phyloP scores from a whole-genome alignment of 2,797 vertebrate genomes.

The Alauda arvensis region DNA sequence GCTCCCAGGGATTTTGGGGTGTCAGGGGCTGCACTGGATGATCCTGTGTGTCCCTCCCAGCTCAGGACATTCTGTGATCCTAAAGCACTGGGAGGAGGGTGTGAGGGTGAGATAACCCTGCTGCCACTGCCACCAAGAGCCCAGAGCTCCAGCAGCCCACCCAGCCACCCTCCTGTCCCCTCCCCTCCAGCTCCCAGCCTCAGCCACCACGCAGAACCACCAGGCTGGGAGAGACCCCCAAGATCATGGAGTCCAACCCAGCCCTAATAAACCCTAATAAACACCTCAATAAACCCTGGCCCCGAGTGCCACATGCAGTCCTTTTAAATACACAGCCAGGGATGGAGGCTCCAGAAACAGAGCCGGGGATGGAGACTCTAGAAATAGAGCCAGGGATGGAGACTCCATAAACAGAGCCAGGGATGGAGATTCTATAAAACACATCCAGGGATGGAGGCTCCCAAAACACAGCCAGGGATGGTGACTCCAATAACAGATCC shows the following conservation, averaged over 20 bases:
- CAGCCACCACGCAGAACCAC: neutral
- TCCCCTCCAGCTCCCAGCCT: neutral
- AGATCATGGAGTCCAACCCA: neutral
- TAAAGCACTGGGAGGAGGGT: fast-evolving
- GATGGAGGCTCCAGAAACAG: no score
- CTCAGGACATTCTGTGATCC: neutral
- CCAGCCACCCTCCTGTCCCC: fast-evolving
- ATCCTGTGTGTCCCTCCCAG: neutral
- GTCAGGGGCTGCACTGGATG: neutral
- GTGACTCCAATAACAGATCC: neutral
- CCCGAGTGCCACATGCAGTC: neutral
- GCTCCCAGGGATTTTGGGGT: neutral
- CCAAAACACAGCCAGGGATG: neutral
- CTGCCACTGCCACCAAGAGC: neutral
- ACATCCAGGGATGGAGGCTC: no score
- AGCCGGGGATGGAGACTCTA: no score
- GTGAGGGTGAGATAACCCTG: neutral
- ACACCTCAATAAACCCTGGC: neutral
- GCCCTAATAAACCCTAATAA: no score
- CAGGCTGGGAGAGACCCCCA: neutral
- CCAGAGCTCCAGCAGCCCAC: neutral
- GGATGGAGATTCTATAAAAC: no score
- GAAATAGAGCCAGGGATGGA: no score
- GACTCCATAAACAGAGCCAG: no score
- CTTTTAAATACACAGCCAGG: no score